Conservation (phyloP, 2,113 vertebrate genomes). For the Tichodroma muraria region DNA sequence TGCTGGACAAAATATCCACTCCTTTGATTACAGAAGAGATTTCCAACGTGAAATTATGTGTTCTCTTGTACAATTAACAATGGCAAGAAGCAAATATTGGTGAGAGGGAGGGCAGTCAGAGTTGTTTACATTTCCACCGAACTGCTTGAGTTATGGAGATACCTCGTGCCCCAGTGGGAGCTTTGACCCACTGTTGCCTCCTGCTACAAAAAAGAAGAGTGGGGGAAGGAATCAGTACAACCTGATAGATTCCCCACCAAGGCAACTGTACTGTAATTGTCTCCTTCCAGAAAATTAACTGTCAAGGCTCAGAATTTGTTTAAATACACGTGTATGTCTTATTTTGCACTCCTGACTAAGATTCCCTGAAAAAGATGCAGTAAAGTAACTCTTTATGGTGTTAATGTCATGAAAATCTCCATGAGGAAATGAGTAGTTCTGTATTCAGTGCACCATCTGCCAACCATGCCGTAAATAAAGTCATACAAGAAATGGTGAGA, state of each 20-base stretch:
- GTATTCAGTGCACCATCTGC: conserved; percentile 31
- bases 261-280: not conserved
- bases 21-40: not conserved
- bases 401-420: not conserved
- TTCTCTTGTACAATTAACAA: not conserved
- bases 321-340: not conserved
- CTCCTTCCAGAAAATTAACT: not conserved
- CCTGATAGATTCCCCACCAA: not conserved
- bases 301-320: not conserved
- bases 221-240: not conserved
- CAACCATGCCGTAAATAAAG: conserved; percentile 30
- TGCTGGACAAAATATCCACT: not conserved
- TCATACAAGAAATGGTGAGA: conserved; percentile 35
- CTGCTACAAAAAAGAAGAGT: not conserved
- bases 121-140: not conserved
- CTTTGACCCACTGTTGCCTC: not conserved
- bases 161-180: accelerated
- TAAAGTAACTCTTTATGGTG: not conserved
- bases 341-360: not conserved
- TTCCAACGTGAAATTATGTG: not conserved
- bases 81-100: not conserved
- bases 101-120: not conserved
- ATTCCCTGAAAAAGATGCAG: not conserved
- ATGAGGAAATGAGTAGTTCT: not conserved
- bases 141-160: not conserved